Conservation (phyloP, 2,888 invertebrate genomes). For the Lasioglossum marginatum region DNA sequence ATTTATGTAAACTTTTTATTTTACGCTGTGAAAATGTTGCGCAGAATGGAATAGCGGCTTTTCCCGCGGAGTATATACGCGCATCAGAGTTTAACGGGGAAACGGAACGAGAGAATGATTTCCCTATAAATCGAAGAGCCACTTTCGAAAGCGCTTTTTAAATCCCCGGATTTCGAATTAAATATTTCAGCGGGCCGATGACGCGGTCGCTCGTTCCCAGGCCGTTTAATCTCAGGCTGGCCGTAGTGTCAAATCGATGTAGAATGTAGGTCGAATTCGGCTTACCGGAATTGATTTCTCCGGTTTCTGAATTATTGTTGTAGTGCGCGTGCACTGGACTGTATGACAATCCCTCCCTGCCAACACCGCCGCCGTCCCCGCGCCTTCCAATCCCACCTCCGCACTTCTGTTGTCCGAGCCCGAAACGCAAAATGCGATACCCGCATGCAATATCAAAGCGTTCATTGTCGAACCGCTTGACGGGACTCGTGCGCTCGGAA, state of each 20-base stretch:
- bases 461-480: slow-evolving; percentile 14
- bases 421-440: slow-evolving; percentile 10
- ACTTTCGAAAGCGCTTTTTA: slow-evolving; percentile 53
- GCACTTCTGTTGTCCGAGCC: background rate
- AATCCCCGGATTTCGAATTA: slow-evolving; percentile 67
- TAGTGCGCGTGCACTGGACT: slow-evolving; percentile 32
- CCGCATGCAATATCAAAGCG: slow-evolving; percentile 20
- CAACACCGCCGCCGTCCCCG: background rate
- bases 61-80: background rate
- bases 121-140: slow-evolving; percentile 40
- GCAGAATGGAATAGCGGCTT: background rate
- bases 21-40: background rate
- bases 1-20: background rate
- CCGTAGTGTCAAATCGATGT: slow-evolving; percentile 69
- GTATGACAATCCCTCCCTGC: slow-evolving; percentile 8
- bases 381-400: background rate
- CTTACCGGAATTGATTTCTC: slow-evolving; percentile 71
- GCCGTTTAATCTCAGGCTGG: slow-evolving; percentile 64
- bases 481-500: background rate
- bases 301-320: slow-evolving; percentile 64
- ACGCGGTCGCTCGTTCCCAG: slow-evolving; percentile 61
- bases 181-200: slow-evolving; percentile 65
- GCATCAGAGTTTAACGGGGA: slow-evolving; percentile 7
- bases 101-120: slow-evolving; percentile 30
- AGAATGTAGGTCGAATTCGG: slow-evolving; percentile 73